Evolutionary conservation across 92 coral and sea anemone genomes (phyloP).

Genomic region (Porites evermanni): DNA sequence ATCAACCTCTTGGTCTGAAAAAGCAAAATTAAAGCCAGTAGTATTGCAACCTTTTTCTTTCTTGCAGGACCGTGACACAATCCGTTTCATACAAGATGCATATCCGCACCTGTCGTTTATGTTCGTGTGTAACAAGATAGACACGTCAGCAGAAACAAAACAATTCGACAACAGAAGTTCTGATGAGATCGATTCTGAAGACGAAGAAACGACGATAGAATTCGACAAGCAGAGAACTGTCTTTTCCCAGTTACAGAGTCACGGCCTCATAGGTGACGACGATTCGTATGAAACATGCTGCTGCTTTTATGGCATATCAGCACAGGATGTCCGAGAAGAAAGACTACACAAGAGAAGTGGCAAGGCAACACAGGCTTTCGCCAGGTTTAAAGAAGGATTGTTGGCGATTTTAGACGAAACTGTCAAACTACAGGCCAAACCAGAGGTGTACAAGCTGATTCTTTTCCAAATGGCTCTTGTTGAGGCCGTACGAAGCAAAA

Average conservation of each 20-base stretch:
- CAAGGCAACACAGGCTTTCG: slow-evolving; percentile 42
- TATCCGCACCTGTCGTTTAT: slow-evolving; percentile 63
- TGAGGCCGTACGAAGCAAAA: not conserved
- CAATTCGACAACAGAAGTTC: slow-evolving; percentile 16
- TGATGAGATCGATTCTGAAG: slow-evolving; percentile 42
- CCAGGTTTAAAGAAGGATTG: slow-evolving; percentile 43
- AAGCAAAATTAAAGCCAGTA: no score
- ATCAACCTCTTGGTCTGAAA: no score
- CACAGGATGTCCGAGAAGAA: slow-evolving; percentile 41
- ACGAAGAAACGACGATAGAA: slow-evolving; percentile 16
- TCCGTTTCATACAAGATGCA: slow-evolving; percentile 67
- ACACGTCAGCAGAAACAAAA: slow-evolving; percentile 15
- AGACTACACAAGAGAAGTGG: slow-evolving; percentile 1
- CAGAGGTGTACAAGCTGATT: slow-evolving; percentile 38
- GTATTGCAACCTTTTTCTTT: no score
- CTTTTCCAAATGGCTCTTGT: slow-evolving; percentile 12
- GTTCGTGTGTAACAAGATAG: slow-evolving; percentile 71
- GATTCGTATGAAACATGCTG: slow-evolving; percentile 17
- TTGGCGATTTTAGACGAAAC: slow-evolving; percentile 32
- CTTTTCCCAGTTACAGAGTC: slow-evolving; percentile 44
- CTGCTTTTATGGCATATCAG: slow-evolving; percentile 64
- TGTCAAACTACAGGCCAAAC: slow-evolving; percentile 38
- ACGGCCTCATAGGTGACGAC: slow-evolving; percentile 23
- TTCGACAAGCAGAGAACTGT: slow-evolving; percentile 39
- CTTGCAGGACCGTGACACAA: slow-evolving; percentile 54